Evolutionary conservation across 2,113 vertebrate genomes (phyloP).

Genomic region (Zapus hudsonius): DNA sequence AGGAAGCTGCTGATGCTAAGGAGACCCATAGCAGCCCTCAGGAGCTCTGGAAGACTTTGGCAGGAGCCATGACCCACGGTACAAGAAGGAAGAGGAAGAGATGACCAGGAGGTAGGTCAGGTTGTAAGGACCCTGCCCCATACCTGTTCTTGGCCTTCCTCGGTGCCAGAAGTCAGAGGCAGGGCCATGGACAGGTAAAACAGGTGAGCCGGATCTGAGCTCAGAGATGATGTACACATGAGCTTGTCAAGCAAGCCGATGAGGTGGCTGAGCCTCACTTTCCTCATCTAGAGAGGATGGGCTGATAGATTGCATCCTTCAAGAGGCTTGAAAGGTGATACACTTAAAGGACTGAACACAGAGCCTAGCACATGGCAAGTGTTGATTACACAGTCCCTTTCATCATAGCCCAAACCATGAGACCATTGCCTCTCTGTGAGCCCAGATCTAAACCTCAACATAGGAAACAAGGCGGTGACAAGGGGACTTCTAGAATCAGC

Average conservation of each 20-base stretch:
- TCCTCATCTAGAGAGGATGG: background rate
- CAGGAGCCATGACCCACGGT: background rate
- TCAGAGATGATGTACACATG: accelerated
- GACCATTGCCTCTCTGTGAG: background rate
- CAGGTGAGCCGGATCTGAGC: background rate
- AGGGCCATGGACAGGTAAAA: background rate
- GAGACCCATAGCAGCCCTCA: background rate
- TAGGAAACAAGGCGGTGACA: accelerated
- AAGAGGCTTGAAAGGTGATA: background rate
- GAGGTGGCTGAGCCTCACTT: background rate
- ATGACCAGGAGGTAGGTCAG: accelerated
- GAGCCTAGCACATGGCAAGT: accelerated
- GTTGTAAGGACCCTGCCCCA: background rate
- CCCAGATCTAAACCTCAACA: background rate
- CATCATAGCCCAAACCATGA: accelerated
- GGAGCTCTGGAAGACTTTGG: background rate
- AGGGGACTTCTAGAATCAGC: background rate
- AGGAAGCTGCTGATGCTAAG: background rate
- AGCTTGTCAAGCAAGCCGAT: background rate
- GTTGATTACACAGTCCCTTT: accelerated
- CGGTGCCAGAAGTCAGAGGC: background rate
- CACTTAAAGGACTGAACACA: background rate
- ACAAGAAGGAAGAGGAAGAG: background rate
- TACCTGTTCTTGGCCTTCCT: background rate
- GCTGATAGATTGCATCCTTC: background rate